These are phyloP conservation scores for Conchocele bisecta DNA, from an alignment of 2,888 invertebrate species.

Conservation along the genomic window DNA sequence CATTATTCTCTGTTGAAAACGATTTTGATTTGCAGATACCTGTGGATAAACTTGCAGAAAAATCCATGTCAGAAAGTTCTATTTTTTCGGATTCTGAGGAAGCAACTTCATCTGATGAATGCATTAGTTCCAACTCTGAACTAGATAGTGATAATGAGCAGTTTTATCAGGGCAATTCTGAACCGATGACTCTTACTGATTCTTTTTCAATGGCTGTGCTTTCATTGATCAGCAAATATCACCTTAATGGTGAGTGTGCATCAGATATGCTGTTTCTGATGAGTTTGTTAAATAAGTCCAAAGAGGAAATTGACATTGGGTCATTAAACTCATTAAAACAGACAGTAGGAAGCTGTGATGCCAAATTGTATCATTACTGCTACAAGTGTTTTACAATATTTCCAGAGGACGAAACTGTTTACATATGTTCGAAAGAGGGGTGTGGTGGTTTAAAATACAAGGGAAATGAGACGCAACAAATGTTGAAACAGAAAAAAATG, in stretches of 20 bases:
- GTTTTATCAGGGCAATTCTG: neutral
- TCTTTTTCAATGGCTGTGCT: neutral
- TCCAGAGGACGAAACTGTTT: constrained; percentile 2
- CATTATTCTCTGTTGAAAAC: too few species aligned
- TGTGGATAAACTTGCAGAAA: too few species aligned
- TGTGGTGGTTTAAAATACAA: constrained; percentile 18
- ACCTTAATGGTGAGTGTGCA: constrained; percentile 1
- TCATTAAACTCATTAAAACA: too few species aligned
- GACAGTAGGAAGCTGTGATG: too few species aligned
- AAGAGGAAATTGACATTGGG: too few species aligned
- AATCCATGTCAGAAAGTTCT: neutral
- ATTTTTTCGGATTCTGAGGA: neutral
- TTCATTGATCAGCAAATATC: neutral
- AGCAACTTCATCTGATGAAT: neutral
- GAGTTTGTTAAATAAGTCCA: too few species aligned
- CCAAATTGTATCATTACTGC: too few species aligned
- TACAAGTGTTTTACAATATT: too few species aligned
- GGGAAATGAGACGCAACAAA: constrained; percentile 4
- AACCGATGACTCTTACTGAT: neutral
- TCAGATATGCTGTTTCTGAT: neutral
- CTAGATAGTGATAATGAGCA: neutral
- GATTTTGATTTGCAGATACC: too few species aligned
- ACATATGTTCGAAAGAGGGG: constrained; percentile 9
- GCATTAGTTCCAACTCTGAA: neutral
- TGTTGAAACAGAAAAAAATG: constrained; percentile 13